Percentiles rank a stretch among this genome's conserved stretches.
Conservation (phyloP, 2,113 vertebrate species). For the Typhlomys cinereus region DNA sequence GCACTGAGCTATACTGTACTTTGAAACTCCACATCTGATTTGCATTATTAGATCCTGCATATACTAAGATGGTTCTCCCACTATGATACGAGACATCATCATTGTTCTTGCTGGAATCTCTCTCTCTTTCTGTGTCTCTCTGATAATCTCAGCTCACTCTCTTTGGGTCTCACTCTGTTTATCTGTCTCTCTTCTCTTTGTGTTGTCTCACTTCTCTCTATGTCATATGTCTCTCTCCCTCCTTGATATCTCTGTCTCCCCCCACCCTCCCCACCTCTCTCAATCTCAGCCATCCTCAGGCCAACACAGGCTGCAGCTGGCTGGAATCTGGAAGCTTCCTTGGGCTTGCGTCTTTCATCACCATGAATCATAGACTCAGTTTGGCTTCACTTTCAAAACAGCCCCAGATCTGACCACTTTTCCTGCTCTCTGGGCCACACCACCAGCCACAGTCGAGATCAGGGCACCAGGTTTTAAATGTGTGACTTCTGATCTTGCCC, state of each 20-base stretch:
- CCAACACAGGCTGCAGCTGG: background rate
- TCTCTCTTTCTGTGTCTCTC: background rate
- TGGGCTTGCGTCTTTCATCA: background rate
- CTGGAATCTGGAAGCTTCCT: background rate
- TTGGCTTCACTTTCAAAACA: background rate
- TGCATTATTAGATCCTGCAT: background rate
- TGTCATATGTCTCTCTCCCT: too few species aligned
- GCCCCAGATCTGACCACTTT: background rate
- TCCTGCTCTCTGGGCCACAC: background rate
- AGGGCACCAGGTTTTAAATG: background rate
- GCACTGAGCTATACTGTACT: background rate
- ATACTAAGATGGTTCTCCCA: background rate
- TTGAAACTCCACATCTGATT: slow-evolving; percentile 37
- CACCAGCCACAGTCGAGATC: background rate
- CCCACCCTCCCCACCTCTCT: too few species aligned
- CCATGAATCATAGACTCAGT: background rate
- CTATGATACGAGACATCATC: background rate
- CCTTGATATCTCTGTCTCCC: too few species aligned
- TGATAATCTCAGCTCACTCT: background rate
- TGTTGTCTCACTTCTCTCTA: too few species aligned
- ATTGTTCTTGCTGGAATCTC: background rate
- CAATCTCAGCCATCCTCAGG: too few species aligned
- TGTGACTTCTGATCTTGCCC: background rate
- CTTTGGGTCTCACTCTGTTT: too few species aligned
- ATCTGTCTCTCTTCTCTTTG: too few species aligned